Evolutionary conservation across 2,113 vertebrate genomes (phyloP).

Genomic region (Triplophysa tibetana): DNA sequence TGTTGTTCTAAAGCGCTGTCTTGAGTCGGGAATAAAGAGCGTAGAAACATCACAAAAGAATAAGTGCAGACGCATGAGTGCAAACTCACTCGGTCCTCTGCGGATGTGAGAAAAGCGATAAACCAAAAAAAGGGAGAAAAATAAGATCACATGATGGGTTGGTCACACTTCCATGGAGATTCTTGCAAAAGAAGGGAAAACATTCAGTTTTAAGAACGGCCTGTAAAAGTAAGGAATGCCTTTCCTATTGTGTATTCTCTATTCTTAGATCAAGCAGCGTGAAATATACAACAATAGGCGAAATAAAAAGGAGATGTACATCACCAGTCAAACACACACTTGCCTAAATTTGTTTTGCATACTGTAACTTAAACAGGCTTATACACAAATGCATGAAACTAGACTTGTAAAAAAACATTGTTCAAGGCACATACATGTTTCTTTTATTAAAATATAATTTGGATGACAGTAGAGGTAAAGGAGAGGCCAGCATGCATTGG

Average conservation of each 20-base stretch:
- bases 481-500: too few relatives aligned
- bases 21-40: conserved; percentile 19
- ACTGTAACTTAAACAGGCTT: neutral
- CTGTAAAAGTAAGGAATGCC: conserved; percentile 9
- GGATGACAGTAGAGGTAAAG: too few relatives aligned
- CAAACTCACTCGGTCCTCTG: neutral
- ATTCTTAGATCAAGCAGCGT: neutral
- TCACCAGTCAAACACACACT: neutral
- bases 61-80: neutral
- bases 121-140: neutral
- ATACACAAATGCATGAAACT: neutral
- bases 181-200: conserved; percentile 1
- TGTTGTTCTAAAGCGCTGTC: conserved; percentile 24
- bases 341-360: neutral
- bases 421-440: too few relatives aligned
- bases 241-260: neutral
- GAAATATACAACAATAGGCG: neutral
- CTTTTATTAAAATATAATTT: too few relatives aligned
- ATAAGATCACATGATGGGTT: conserved; percentile 3
- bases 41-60: neutral
- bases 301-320: neutral
- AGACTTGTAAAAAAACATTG: neutral
- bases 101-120: neutral
- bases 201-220: neutral
- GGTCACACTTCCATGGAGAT: neutral